phyloP scores from a whole-genome alignment of 2,113 vertebrate species.

The Cyprinodon tularosa region DNA sequence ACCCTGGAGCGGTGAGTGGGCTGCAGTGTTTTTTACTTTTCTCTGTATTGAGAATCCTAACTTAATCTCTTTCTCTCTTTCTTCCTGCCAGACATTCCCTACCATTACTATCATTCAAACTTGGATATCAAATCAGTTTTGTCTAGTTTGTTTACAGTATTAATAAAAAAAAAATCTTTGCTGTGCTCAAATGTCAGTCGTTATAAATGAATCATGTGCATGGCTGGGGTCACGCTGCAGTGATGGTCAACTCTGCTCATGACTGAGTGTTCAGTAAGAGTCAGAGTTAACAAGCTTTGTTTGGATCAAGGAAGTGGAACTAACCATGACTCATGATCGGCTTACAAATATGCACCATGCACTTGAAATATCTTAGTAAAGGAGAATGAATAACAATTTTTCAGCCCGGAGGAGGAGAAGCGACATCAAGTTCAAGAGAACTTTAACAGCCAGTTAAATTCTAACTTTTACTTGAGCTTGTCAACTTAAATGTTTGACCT shows the following conservation, averaged over 20 bases:
- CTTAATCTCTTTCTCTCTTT: conserved; percentile 8
- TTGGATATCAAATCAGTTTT: not conserved
- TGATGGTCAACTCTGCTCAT: conserved; percentile 16
- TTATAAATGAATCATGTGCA: conserved; percentile 14
- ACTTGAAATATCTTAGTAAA: not conserved
- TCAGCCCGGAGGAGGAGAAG: not conserved
- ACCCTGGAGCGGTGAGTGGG: conserved; percentile 2
- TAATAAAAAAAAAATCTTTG: not conserved
- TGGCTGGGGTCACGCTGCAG: conserved; percentile 7
- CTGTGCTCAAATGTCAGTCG: conserved; percentile 1
- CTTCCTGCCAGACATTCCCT: not conserved
- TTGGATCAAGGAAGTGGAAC: conserved; percentile 25
- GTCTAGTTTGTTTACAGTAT: conserved; percentile 1
- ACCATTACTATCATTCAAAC: not conserved
- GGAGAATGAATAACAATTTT: not conserved
- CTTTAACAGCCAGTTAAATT: not conserved
- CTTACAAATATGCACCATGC: conserved; percentile 32
- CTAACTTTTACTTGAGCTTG: not conserved
- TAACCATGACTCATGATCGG: conserved; percentile 46
- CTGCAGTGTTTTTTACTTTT: not conserved
- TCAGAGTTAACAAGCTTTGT: conserved; percentile 55
- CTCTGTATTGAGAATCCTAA: not conserved
- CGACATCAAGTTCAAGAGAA: not conserved
- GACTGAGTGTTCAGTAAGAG: conserved; percentile 5
- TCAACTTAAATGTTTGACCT: not conserved